These are phyloP conservation scores for Sebastes miniatus DNA, from an alignment of 2,797 vertebrate species.

Conservation along the genomic window DNA sequence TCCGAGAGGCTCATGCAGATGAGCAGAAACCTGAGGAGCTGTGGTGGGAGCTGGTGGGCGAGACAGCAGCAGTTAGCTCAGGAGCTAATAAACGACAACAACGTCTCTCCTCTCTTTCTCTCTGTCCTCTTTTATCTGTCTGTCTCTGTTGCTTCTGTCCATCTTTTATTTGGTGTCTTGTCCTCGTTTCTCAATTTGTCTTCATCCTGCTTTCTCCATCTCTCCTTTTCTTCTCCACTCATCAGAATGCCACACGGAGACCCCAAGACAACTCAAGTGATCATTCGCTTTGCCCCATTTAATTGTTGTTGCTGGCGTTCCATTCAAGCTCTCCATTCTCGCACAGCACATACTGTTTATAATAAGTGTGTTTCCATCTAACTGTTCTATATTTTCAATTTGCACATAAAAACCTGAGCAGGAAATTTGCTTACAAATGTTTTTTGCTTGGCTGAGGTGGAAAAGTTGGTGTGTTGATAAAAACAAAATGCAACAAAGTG, in stretches of 20 bases:
- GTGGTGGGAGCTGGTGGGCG: constrained; percentile 25
- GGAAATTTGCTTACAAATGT: not conserved
- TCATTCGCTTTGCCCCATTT: no score
- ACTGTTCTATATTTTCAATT: not conserved
- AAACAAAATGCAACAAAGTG: not conserved
- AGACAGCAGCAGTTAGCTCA: constrained; percentile 52
- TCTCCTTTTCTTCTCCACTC: not conserved
- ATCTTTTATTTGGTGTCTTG: not conserved
- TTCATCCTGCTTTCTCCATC: not conserved
- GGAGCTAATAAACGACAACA: constrained; percentile 60
- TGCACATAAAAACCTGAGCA: not conserved
- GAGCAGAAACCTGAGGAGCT: constrained; percentile 81
- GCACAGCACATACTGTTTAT: not conserved
- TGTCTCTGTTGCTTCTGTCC: not conserved
- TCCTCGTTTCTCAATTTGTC: not conserved
- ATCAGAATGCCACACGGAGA: not conserved
- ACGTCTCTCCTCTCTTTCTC: not conserved
- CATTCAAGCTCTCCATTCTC: not conserved
- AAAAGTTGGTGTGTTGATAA: not conserved
- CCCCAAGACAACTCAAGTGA: not conserved
- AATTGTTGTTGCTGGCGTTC: not conserved
- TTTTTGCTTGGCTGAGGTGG: not conserved
- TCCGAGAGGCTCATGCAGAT: constrained; percentile 80
- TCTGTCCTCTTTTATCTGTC: not conserved
- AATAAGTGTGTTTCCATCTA: not conserved